Evolutionary conservation across 2,113 vertebrate genomes (phyloP), one percentile per base, ranked within the genome.

Genomic region (Leucoraja erinaceus): DNA sequence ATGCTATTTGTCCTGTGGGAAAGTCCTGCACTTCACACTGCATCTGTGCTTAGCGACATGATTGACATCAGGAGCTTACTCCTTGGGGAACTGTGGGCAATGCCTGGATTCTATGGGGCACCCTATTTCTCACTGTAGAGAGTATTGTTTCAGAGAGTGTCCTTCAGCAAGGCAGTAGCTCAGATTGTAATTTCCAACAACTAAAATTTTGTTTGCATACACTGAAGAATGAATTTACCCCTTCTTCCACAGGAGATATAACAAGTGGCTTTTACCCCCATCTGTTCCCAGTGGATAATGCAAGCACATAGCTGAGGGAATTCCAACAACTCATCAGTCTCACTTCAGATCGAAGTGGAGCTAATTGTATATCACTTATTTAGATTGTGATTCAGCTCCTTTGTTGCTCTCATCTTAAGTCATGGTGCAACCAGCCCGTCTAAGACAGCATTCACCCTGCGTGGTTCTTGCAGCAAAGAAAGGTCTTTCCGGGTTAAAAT

Each of bases 301-400:
- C 33, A 72, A 74, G 38, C 66, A 91, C 7, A 54, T 68, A 72
- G 90, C 18, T 72, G 38, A 72, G 38, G 20, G 38, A 91, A 72
- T 72, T 91, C 68, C 4, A 38, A 38, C 22, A 91, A 91, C 68
- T 38, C 68, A 28, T 54, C 66, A 91, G 66, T 54, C 90, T 91
- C 18, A 25, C 33, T 22, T 68, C 33, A 91, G 22, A 54, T 54
- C 16, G 31, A 72, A 72, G 68, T 38, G 38, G 68, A 91, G 33
- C 10, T 72, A 22, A 28, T 91, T 72, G 33, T 9, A 9, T 91
- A 72, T n/a, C n/a, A n/a, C n/a, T n/a, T n/a, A n/a, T 38, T 72
- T 72, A 72, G 66, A 91, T 91, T 91, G 83, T 63, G 16, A 63
- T 63, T 28, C 59, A 63, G 28, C n/a, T 88, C 28, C 83, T 88